Conservation (phyloP, 1,140 invertebrate species). For the Solenopsis fugax region DNA sequence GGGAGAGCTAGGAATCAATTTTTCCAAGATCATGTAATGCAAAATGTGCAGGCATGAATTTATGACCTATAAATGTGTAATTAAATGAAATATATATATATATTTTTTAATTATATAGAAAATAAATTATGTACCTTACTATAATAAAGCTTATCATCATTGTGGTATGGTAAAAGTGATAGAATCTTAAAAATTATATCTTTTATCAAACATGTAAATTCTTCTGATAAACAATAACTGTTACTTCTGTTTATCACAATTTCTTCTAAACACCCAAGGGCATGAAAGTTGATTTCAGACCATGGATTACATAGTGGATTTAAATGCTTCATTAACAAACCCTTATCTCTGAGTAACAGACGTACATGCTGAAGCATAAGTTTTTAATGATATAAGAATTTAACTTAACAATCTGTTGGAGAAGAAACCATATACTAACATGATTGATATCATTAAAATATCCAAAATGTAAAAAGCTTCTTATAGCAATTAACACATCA, state of each 20-base stretch:
- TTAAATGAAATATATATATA: constrained; percentile 1
- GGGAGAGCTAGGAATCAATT: constrained; percentile 66
- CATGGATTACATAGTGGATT: constrained; percentile 71
- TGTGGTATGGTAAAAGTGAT: constrained; percentile 69
- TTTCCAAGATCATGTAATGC: constrained; percentile 70
- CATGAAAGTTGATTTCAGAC: constrained; percentile 79
- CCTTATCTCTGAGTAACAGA: constrained; percentile 75
- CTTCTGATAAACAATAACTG: constrained; percentile 63
- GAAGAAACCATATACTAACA: constrained; percentile 68
- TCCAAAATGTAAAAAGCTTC: constrained; percentile 75
- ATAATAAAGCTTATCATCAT: constrained; percentile 75
- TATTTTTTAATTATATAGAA: not conserved
- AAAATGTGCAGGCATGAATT: constrained; percentile 79
- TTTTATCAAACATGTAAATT: constrained; percentile 77
- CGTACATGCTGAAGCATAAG: constrained; percentile 76
- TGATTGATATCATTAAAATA: constrained; percentile 75
- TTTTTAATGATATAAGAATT: constrained; percentile 52
- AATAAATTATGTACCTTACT: constrained; percentile 79
- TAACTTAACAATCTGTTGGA: constrained; percentile 4
- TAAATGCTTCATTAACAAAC: constrained; percentile 73
- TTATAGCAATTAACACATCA: constrained; percentile 77
- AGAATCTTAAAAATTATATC: constrained; percentile 76
- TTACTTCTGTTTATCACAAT: constrained; percentile 77
- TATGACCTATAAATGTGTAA: constrained; percentile 74
- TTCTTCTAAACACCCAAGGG: constrained; percentile 81